Evolutionary conservation across 2,888 invertebrate genomes (phyloP).

Genomic region (Eristalis arbustorum): DNA sequence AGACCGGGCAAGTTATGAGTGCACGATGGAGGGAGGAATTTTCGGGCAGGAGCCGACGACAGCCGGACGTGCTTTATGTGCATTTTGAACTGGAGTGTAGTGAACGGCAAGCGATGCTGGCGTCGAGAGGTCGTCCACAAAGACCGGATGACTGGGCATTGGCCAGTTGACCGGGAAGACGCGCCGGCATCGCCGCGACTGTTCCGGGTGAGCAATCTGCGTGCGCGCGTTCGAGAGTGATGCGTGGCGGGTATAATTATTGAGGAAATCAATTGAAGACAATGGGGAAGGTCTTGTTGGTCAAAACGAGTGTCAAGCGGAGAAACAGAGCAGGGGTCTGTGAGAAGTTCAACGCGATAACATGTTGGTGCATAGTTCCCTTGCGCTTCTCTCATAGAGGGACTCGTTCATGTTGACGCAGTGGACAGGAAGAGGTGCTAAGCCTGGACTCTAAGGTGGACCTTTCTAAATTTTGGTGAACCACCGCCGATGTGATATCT

Average conservation of each 20-base stretch:
- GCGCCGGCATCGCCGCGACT: neutral
- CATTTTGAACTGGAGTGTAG: slow-evolving; percentile 38
- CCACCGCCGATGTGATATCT: no score
- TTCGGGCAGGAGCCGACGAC: slow-evolving; percentile 17
- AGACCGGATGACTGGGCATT: neutral
- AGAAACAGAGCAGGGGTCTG: neutral
- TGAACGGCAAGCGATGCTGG: neutral
- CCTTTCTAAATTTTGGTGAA: no score
- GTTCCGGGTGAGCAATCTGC: neutral
- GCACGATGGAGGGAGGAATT: slow-evolving; percentile 13
- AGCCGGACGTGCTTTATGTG: slow-evolving; percentile 36
- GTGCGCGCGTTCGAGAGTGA: neutral
- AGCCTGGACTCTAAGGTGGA: no score
- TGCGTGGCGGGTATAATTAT: neutral
- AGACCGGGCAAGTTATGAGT: slow-evolving; percentile 21
- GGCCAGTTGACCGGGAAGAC: neutral
- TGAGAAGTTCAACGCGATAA: no score
- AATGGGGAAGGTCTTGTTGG: neutral
- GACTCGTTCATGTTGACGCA: no score
- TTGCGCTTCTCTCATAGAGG: no score
- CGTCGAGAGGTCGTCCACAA: neutral
- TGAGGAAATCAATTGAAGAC: neutral
- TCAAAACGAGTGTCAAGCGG: no score
- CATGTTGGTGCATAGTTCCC: no score
- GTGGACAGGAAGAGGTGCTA: no score